These are phyloP conservation scores for Notodonta dromedarius DNA, from an alignment of 2,888 invertebrate genomes.

Conservation along the genomic window DNA sequence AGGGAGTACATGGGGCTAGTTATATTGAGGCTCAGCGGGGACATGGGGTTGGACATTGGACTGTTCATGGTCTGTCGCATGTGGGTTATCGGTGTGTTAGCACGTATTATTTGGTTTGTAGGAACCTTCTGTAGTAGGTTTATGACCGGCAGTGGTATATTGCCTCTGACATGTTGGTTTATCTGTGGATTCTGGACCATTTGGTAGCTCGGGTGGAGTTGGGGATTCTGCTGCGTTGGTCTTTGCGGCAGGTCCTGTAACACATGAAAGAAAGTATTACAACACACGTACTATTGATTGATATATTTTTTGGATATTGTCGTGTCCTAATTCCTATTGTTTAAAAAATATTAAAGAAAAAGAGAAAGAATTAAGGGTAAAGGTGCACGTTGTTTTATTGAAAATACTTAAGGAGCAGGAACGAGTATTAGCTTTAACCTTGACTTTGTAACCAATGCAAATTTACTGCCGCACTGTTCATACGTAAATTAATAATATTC, in stretches of 20 bases:
- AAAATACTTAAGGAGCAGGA: slow-evolving; percentile 15
- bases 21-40: slow-evolving; percentile 69
- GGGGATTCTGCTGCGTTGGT: slow-evolving; percentile 44
- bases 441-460: slow-evolving; percentile 30
- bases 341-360: neutral
- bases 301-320: neutral
- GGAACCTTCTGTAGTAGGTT: slow-evolving; percentile 60
- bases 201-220: slow-evolving; percentile 52
- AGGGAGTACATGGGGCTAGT: slow-evolving; percentile 69
- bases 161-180: slow-evolving; percentile 43
- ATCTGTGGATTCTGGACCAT: slow-evolving; percentile 50
- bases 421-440: slow-evolving; percentile 61
- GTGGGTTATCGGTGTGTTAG: slow-evolving; percentile 43
- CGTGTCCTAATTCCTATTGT: neutral
- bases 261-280: slow-evolving; percentile 40
- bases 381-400: slow-evolving; percentile 49
- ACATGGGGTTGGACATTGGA: slow-evolving; percentile 52
- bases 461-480: neutral
- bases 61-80: slow-evolving; percentile 40
- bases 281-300: neutral
- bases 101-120: slow-evolving; percentile 50
- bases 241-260: slow-evolving; percentile 68
- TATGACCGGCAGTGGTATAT: slow-evolving; percentile 62
- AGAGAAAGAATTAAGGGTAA: slow-evolving; percentile 25
- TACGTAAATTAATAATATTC: neutral